Evolutionary conservation across 2,113 vertebrate species (phyloP).

Genomic region (Phylloscopus trochiloides): DNA sequence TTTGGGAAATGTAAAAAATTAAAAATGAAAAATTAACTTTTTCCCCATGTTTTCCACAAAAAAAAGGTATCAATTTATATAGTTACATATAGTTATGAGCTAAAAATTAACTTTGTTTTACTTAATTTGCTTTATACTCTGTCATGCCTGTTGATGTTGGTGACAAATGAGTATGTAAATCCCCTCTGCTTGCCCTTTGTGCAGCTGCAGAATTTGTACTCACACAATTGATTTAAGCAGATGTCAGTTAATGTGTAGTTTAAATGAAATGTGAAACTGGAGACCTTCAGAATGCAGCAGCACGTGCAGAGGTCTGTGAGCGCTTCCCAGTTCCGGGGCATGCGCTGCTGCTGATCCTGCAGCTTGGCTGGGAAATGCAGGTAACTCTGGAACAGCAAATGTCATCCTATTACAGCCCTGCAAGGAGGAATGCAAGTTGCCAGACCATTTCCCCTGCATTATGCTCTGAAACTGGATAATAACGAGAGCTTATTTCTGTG

Average conservation of each 20-base stretch:
- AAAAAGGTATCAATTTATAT: background rate
- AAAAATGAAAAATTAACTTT: background rate
- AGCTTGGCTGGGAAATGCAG: background rate
- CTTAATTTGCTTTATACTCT: background rate
- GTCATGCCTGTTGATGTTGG: background rate
- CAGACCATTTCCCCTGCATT: background rate
- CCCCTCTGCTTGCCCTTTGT: background rate
- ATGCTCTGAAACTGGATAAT: background rate
- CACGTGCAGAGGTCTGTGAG: background rate
- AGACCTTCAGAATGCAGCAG: background rate
- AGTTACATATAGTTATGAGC: background rate
- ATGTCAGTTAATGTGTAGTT: background rate
- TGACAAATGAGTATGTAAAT: background rate
- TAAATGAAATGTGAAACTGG: background rate
- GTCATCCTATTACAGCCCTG: background rate
- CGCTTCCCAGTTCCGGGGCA: rapidly evolving
- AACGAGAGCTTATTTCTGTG: background rate
- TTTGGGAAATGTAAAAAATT: background rate
- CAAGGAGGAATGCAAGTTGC: background rate
- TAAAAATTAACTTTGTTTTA: background rate
- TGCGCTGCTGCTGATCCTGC: background rate
- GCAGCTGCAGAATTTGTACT: background rate
- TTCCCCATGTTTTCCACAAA: background rate
- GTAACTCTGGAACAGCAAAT: background rate
- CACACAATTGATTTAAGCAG: background rate